Evolutionary conservation across 2,113 vertebrate genomes (phyloP), one percentile per base, ranked within the genome.

Genomic region (Odontophorus gujanensis): DNA sequence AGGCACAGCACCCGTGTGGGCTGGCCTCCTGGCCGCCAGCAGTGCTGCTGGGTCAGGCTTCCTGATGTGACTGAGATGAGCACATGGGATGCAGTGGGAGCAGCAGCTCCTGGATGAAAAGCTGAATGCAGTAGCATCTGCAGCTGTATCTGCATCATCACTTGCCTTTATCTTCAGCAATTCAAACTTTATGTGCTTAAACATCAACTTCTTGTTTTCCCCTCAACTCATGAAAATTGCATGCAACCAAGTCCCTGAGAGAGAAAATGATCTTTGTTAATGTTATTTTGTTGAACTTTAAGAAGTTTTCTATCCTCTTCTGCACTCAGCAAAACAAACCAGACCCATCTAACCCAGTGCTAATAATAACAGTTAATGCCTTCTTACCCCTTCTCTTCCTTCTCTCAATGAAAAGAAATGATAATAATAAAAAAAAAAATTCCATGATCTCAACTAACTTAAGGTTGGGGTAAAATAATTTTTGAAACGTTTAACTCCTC

Each of bases 241-340:
- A 51, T 55, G 13, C 26, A 48, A 20, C 7, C n/a, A 63, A 79
- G 32, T 7, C 11, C 28, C 34, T 43, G 40, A 58, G 13, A 47
- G 19, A 47, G 55, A 91, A 57, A 87, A 36, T 4, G 20, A 43
- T 73, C 36, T 53, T 26, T 42, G 55, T 32, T 59, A 88, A 50
- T 57, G 20, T 30, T 80, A 28, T 85, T 87, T 92, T 67, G n/a
- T 81, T 83, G 65, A 81, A 47, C 48, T 95, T 93, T 81, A 94
- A 92, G 73, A 71, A 94, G 75, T 81, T 94, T 93, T 88, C 68
- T 65, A 59, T 32, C 74, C 12, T 63, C 17, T 22, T 88, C 74
- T 92, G 53, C 48, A 32, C 38, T 85, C 57, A 42, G 42, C 43
- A 72, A 45, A 83, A 63, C 38, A 87, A 95, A 90, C n/a, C 80